phyloP scores from a whole-genome alignment of 2,797 vertebrate genomes.

The Gymnothorax reevesii region DNA sequence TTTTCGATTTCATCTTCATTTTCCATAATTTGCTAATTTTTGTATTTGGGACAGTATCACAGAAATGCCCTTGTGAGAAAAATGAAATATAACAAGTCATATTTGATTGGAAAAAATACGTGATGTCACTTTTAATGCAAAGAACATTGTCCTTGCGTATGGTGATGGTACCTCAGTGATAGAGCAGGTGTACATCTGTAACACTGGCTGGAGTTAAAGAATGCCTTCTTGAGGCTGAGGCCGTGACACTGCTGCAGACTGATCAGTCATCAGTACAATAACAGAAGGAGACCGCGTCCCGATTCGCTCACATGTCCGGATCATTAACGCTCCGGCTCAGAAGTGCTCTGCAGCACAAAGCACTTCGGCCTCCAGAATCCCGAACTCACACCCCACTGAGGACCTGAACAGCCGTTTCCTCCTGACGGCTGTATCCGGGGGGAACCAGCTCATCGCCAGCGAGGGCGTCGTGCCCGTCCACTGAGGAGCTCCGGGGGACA shows the following conservation, averaged over 20 bases:
- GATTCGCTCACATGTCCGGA: conserved; percentile 63
- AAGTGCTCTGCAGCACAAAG: background rate
- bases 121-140: no score
- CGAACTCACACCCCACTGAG: background rate
- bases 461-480: background rate
- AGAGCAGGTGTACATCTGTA: background rate
- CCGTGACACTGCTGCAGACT: conserved; percentile 45
- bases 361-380: background rate
- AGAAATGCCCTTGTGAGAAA: no score
- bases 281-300: conserved; percentile 64
- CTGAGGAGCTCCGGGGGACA: background rate
- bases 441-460: background rate
- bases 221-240: background rate
- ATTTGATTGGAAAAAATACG: no score
- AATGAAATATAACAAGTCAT: no score
- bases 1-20: no score
- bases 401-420: background rate
- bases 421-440: background rate
- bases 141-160: no score
- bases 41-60: no score
- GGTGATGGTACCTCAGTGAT: no score
- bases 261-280: conserved; percentile 66
- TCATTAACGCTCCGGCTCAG: conserved; percentile 55
- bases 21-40: no score
- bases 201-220: background rate